Conservation (phyloP, 2,888 invertebrate species). For the Euzetes globulus region DNA sequence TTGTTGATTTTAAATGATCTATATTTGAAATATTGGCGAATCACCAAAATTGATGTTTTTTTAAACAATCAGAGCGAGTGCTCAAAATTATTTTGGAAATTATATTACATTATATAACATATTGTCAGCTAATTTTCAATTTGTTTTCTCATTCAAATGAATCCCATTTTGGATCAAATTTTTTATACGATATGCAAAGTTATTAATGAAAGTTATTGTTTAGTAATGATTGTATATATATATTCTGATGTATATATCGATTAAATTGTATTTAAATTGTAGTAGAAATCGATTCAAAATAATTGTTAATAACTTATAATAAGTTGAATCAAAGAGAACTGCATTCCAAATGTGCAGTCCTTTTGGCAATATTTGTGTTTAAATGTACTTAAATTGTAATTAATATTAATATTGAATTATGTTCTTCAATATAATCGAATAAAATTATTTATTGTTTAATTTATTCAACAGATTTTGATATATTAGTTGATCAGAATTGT, state of each 20-base stretch:
- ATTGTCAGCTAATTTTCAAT: constrained; percentile 12
- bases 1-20: no score
- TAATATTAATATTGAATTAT: constrained; percentile 3
- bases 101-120: no score
- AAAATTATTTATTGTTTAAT: constrained; percentile 14
- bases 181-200: constrained; percentile 28
- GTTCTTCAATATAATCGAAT: constrained; percentile 5
- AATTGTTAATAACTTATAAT: neutral
- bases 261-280: constrained; percentile 19
- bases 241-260: constrained; percentile 8
- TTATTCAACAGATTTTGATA: no score
- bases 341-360: neutral
- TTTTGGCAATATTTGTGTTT: constrained; percentile 27
- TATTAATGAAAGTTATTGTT: neutral
- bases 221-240: neutral
- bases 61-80: no score
- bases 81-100: no score
- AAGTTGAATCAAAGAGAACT: neutral
- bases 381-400: constrained; percentile 18
- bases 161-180: constrained; percentile 18
- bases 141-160: constrained; percentile 15
- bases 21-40: no score
- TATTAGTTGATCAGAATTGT: no score
- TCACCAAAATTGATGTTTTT: no score
- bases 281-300: constrained; percentile 14